Evolutionary conservation across 2,797 vertebrate species (phyloP), one percentile per base, ranked within the genome.

Genomic region (Coracias cyanogaster): DNA sequence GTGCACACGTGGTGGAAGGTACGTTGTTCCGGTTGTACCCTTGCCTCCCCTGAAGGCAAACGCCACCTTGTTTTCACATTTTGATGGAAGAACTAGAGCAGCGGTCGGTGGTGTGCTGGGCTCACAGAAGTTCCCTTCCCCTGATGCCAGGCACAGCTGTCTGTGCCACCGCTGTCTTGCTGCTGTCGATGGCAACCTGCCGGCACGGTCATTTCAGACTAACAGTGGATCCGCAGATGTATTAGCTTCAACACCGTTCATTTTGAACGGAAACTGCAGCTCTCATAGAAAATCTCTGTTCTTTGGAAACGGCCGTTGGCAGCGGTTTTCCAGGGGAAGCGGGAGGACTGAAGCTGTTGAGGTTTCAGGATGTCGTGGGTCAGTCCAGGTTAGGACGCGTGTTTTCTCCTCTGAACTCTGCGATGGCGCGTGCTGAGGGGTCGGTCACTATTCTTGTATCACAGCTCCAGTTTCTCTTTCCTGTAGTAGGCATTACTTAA

Each of bases 391-490:
- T 33, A 41, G 48, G 86, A 82, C 52, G 67, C 15, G 0, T 79
- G 88, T 35, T 15, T 85, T 90, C 79, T 86, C 45, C 62, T 90
- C 78, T 58, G 81, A 88, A 66, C 55, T 82, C 46, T 39, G 89
- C 83, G 79, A 8, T 5, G 35, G 55, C 9, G 3, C 25, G 7
- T 37, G 78, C 76, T n/a, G 66, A 86, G 78, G 43, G 43, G 41
- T 69, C 65, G 64, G 6, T 66, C 2, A 4, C 89, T 82, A 1
- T 48, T 92, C 51, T 92, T 20, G 0, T 77, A n/a, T 65, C 86
- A 58, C 83, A 65, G 83, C 78, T 92, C 67, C 22, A 3, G 57
- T 65, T 82, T 70, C 80, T 79, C 57, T 86, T 37, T 71, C 55
- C 80, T 80, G 29, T 26, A 64, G 74, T 31, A 90, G 77, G 71